A percentile compares a stretch with the other conserved stretches of the same genome.
phyloP scores from a whole-genome alignment of 1,140 invertebrate genomes.

The Bombus confusus region DNA sequence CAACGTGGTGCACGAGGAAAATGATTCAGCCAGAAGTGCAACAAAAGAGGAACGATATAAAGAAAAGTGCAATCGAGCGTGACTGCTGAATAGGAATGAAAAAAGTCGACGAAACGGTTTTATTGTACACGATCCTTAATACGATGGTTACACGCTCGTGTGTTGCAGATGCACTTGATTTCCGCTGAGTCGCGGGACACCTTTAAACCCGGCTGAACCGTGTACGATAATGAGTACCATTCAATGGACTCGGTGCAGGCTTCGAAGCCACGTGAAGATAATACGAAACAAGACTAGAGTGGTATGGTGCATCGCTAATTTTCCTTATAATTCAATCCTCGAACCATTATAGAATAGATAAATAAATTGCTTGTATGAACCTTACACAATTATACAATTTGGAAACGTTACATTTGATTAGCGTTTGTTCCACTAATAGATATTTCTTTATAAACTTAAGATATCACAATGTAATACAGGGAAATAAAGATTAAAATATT shows the following conservation, averaged over 20 bases:
- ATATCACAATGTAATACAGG: too few species aligned
- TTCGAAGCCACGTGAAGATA: not conserved
- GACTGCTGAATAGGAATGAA: constrained; percentile 33
- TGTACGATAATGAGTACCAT: constrained; percentile 1
- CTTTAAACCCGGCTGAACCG: not conserved
- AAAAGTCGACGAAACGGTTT: constrained; percentile 27
- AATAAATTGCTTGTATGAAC: not conserved
- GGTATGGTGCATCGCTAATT: not conserved
- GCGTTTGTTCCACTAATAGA: too few species aligned
- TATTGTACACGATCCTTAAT: constrained; percentile 29
- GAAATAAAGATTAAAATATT: too few species aligned
- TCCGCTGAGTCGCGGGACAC: constrained; percentile 42
- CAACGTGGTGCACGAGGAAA: not conserved
- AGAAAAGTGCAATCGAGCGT: constrained; percentile 29
- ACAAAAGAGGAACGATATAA: not conserved
- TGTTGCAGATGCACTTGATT: constrained; percentile 26
- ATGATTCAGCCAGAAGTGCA: not conserved
- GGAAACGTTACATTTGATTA: too few species aligned
- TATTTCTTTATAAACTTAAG: too few species aligned
- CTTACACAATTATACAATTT: too few species aligned
- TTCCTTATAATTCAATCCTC: not conserved
- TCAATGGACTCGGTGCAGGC: not conserved
- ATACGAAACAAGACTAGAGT: not conserved
- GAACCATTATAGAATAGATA: not conserved
- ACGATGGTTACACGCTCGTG: not conserved